Base-by-base conservation (phyloP, 2,113 vertebrate species). In the Pangasianodon gigas region DNA sequence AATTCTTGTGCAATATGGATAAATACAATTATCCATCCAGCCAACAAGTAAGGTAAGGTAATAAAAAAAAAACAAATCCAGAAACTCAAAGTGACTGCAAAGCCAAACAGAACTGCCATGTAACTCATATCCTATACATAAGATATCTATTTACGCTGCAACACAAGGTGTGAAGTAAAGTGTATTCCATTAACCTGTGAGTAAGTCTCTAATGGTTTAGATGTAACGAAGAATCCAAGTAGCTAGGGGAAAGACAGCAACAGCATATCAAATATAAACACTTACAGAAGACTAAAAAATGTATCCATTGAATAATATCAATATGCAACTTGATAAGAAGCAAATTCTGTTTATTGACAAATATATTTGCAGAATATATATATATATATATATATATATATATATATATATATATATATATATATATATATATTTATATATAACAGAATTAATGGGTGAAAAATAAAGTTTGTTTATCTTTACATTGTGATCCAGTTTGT, bases 401-500 rank as follows among this genome's bases (percentile, higher is more conserved):
- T n/a, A n/a, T n/a, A n/a, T n/a, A n/a, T n/a, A n/a, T n/a, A n/a
- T n/a, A n/a, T n/a, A n/a, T n/a, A n/a, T n/a, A n/a, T n/a, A n/a
- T n/a, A n/a, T n/a, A n/a, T n/a, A n/a, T n/a, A n/a, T n/a, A n/a
- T n/a, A n/a, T n/a, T n/a, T n/a, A n/a, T n/a, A n/a, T n/a, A 29
- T 51, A 29, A 54, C 26, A 54, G 2, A 81, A 41, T 60, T 44
- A 60, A 60, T 24, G 81, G 3, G 6, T 6, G 41, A n/a, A 71
- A 56, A 26, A 16, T 83, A 46, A 62, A 4, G 8, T 67, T n/a
- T 87, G 4, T 46, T 46, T n/a, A 67, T 83, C 26, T 65, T 44
- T 67, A 82, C 10, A 14, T 62, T 87, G 9, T 89, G 8, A 75
- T 86, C 54, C 90, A 96, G 95, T 44, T 95, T 46, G 75, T 96